phyloP scores from a whole-genome alignment of 2,888 invertebrate genomes.

The Drosophila sordidula region DNA sequence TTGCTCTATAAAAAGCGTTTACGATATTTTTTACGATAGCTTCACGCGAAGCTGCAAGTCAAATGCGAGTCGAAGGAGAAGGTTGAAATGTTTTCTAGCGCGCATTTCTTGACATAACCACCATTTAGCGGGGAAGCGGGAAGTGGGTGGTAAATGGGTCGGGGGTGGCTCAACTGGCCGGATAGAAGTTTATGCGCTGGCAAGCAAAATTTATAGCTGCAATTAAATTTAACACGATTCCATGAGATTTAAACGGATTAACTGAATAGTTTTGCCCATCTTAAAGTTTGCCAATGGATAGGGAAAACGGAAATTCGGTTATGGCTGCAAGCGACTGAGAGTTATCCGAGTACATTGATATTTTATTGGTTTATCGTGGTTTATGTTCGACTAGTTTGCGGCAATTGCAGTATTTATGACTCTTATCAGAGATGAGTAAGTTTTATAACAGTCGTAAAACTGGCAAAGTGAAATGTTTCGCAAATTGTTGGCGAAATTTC shows the following conservation, averaged over 20 bases:
- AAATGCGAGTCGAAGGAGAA: constrained; percentile 60
- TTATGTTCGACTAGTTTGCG: constrained; percentile 51
- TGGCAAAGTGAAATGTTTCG: constrained; percentile 19
- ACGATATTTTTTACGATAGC: constrained; percentile 68
- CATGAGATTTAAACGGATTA: constrained; percentile 77
- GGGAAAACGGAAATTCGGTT: constrained; percentile 12
- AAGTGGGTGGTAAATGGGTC: background rate
- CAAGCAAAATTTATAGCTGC: constrained; percentile 74
- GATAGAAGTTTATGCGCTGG: constrained; percentile 72
- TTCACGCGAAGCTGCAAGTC: constrained; percentile 69
- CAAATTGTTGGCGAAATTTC: constrained; percentile 32
- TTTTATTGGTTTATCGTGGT: constrained; percentile 74
- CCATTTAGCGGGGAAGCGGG: constrained; percentile 29
- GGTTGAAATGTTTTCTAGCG: constrained; percentile 63
- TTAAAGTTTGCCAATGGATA: constrained; percentile 37
- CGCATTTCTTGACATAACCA: constrained; percentile 62
- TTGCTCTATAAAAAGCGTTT: constrained; percentile 63
- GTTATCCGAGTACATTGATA: constrained; percentile 63
- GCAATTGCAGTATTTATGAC: constrained; percentile 32
- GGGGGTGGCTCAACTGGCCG: constrained; percentile 41
- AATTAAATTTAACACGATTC: constrained; percentile 79
- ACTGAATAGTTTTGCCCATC: constrained; percentile 69
- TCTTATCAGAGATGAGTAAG: constrained; percentile 33
- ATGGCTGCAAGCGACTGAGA: constrained; percentile 17
- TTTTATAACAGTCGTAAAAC: constrained; percentile 42